Base-by-base conservation (phyloP, 2,113 vertebrate species). In the Pungitius pungitius region DNA sequence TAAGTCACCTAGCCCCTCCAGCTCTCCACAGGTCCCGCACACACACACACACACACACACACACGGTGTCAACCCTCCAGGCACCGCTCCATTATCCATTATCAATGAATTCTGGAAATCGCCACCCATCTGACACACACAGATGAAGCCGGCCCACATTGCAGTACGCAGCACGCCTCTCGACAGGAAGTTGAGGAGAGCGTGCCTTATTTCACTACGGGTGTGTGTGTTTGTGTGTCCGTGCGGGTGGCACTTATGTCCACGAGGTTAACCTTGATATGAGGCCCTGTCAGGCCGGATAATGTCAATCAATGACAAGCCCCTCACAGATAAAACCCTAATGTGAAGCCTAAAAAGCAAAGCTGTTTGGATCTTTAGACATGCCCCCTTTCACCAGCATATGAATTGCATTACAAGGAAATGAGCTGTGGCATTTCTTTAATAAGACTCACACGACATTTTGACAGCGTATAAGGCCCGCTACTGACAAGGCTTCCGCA, bases 41-140 rank as follows among this genome's bases (percentile, higher is more conserved):
- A 56, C 80, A 67, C 67, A 61, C 72, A 40, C 60, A 62, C 71
- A 56, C 54, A 56, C 62, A 69, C 22, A 81, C 60, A 73, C 73
- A 67, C 7, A 51, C 61, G 59, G 69, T 76, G 83, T 84, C 86
- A 82, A 81, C 87, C 80, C 92, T 92, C 92, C 77, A 65, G 92
- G 92, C 92, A 90, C 89, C 82, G 91, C 91, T 93, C 92, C 90
- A 94, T 94, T 94, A 94, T n/a, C n/a, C n/a, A 92, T 93, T 94
- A 94, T 94, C 93, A 94, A 93, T 94, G 94, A 94, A 89, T 88
- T 93, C 91, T 90, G 88, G 90, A 92, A 92, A 90, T 91, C 90
- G 92, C 89, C 91, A 93, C 92, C 92, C 93, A 92, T 90, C 84
- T 81, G 58, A 76, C 65, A 79, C 87, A 81, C 80, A 81, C 73